Conservation (phyloP, 2,113 vertebrate genomes). For the Vulpes vulpes region DNA sequence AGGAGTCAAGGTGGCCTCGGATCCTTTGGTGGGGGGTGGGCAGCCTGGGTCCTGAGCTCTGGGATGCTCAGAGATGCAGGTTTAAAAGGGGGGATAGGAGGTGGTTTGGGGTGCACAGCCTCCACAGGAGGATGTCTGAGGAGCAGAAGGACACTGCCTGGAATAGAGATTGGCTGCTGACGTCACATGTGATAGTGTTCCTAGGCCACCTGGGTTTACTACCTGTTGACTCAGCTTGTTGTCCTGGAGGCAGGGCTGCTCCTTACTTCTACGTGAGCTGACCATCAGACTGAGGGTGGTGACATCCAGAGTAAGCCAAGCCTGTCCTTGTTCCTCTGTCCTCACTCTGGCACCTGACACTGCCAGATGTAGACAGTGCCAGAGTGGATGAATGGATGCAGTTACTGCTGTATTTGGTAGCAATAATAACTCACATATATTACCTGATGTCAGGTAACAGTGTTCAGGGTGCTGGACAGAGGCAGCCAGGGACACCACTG, state of each 20-base stretch:
- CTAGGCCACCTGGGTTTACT: neutral
- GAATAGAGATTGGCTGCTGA: neutral
- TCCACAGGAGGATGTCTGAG: neutral
- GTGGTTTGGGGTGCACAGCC: neutral
- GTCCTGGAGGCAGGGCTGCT: neutral
- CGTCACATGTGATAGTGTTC: fast-evolving
- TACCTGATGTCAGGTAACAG: neutral
- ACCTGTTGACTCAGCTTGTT: neutral
- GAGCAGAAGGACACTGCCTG: neutral
- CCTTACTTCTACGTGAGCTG: neutral
- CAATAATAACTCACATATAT: neutral
- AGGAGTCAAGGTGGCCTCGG: neutral
- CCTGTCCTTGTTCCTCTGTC: neutral
- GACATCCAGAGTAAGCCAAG: neutral
- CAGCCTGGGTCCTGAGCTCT: neutral
- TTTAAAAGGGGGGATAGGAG: neutral
- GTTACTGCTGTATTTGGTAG: neutral
- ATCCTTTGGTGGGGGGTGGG: neutral
- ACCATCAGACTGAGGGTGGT: neutral
- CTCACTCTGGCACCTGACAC: neutral
- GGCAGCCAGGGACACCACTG: neutral
- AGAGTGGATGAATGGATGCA: too few relatives aligned
- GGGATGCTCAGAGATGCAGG: neutral
- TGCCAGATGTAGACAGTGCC: fast-evolving
- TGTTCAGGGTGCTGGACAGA: too few relatives aligned